A percentile compares a stretch with the other conserved stretches of the same genome.
These are phyloP conservation scores for Subanguina moxae DNA, from an alignment of 1,140 invertebrate species.

Conservation along the genomic window DNA sequence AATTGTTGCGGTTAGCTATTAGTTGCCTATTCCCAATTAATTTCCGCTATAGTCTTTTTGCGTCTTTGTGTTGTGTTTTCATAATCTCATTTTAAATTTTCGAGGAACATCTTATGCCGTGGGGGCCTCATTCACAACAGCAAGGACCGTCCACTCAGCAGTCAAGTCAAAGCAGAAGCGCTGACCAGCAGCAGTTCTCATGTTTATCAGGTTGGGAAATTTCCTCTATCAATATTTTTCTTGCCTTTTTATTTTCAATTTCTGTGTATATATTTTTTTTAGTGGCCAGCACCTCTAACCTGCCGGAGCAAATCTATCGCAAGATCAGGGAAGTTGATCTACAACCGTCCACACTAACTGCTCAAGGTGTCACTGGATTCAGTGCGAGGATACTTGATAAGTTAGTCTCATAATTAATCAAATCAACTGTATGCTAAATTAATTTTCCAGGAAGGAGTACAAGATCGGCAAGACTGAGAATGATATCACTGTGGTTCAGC, in stretches of 20 bases:
- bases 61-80: too few species aligned
- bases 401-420: constrained; percentile 8
- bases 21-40: too few species aligned
- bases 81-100: not conserved
- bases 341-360: constrained; percentile 35
- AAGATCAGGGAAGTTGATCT: constrained; percentile 40
- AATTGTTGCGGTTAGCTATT: too few species aligned
- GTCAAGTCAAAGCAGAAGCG: too few species aligned
- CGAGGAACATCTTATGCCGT: constrained; percentile 5
- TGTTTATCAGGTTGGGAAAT: not conserved
- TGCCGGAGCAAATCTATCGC: constrained; percentile 31
- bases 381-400: constrained; percentile 35
- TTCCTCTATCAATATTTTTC: not conserved
- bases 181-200: not conserved
- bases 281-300: constrained; percentile 7
- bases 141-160: too few species aligned
- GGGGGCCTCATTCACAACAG: constrained; percentile 1
- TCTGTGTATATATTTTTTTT: not conserved
- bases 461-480: not conserved
- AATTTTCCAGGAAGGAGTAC: constrained; percentile 6
- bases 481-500: constrained; percentile 64
- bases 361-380: constrained; percentile 33
- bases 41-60: too few species aligned
- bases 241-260: not conserved
- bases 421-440: not conserved